Conservation (phyloP, 2,113 vertebrate species). For the Neodon shergylaensis region DNA sequence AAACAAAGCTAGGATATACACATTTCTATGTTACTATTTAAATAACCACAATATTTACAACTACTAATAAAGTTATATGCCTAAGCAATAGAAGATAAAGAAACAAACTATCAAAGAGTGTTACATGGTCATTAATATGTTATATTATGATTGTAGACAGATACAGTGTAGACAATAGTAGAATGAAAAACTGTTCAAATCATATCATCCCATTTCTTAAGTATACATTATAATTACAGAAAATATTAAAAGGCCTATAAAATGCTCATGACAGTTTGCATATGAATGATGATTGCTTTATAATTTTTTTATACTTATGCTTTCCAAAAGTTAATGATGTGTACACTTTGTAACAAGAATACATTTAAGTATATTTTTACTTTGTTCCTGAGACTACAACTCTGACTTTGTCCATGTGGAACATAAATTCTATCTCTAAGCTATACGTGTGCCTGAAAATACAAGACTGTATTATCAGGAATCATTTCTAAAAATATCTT, state of each 20-base stretch:
- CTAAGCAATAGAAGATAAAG: background rate
- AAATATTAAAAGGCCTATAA: slow-evolving; percentile 36
- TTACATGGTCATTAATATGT: slow-evolving; percentile 21
- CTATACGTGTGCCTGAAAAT: background rate
- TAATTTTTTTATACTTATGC: background rate
- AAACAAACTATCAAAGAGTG: slow-evolving; percentile 18
- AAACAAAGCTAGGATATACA: background rate
- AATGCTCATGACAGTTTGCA: background rate
- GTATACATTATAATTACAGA: slow-evolving; percentile 24
- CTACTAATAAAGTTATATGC: background rate
- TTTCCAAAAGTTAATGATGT: background rate
- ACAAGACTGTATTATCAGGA: background rate
- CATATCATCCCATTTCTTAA: background rate
- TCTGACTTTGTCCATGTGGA: background rate
- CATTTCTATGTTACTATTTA: background rate
- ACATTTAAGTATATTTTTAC: background rate
- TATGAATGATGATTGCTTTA: slow-evolving; percentile 27
- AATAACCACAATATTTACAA: slow-evolving; percentile 31
- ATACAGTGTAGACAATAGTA: background rate
- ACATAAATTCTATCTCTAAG: background rate
- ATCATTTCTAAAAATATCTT: background rate
- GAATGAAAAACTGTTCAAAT: background rate
- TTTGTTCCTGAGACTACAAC: background rate
- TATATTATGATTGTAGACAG: background rate
- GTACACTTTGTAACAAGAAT: background rate